These are phyloP conservation scores for Rhingia campestris DNA, from an alignment of 2,888 invertebrate genomes.

Conservation along the genomic window DNA sequence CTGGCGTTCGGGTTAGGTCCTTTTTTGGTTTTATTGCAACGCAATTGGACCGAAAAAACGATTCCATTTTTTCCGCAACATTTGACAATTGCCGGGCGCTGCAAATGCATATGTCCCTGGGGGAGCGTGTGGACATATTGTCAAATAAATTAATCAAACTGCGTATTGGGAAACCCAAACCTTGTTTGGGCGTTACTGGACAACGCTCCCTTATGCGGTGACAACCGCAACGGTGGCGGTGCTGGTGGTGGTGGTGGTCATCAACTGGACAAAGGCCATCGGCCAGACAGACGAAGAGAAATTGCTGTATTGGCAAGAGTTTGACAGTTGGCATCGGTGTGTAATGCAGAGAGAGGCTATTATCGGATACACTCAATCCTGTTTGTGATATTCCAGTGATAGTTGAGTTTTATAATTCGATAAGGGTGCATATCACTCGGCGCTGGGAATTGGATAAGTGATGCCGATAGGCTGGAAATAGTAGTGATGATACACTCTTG, in stretches of 20 bases:
- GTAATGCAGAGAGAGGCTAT: slow-evolving; percentile 59
- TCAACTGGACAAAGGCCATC: slow-evolving; percentile 52
- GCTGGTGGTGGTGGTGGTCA: slow-evolving; percentile 2
- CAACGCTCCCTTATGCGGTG: slow-evolving; percentile 22
- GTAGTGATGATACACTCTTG: not conserved
- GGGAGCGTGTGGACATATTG: slow-evolving; percentile 64
- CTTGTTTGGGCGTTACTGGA: slow-evolving; percentile 70
- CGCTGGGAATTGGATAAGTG: slow-evolving; percentile 4
- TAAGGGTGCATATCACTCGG: slow-evolving; percentile 65
- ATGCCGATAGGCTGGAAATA: slow-evolving; percentile 17
- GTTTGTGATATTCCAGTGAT: slow-evolving; percentile 57
- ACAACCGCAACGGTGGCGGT: slow-evolving; percentile 14
- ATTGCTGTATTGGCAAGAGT: slow-evolving; percentile 67
- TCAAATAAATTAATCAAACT: slow-evolving; percentile 74
- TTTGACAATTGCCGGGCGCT: slow-evolving; percentile 62
- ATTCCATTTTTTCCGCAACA: slow-evolving; percentile 70
- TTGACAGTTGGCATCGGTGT: slow-evolving; percentile 70
- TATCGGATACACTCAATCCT: slow-evolving; percentile 56
- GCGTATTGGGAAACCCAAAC: slow-evolving; percentile 58
- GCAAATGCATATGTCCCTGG: slow-evolving; percentile 55
- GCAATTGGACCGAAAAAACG: slow-evolving; percentile 70
- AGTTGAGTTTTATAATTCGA: slow-evolving; percentile 66
- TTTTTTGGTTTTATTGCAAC: slow-evolving; percentile 66
- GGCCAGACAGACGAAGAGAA: slow-evolving; percentile 62
- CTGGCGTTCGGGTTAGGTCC: slow-evolving; percentile 61